A percentile compares a stretch with the other conserved stretches of the same genome.
Conservation (phyloP, 2,888 invertebrate species). For the Amitus sp. region DNA sequence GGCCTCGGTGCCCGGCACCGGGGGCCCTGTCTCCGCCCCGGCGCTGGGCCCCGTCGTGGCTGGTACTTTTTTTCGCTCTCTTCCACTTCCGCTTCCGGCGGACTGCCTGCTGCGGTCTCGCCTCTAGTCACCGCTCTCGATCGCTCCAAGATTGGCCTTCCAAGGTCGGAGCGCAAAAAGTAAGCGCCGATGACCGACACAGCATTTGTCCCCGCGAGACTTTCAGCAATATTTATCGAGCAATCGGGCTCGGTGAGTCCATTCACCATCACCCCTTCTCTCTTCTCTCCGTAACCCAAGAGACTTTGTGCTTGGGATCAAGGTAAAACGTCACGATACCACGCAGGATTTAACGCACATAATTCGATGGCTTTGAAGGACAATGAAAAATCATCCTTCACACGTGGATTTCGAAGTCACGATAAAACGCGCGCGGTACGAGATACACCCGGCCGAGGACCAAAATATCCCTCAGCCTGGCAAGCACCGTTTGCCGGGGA, state of each 20-base stretch:
- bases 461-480: too few relatives aligned
- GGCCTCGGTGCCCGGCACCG: too few relatives aligned
- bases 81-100: conserved; percentile 38
- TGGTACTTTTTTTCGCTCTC: conserved; percentile 43
- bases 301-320: neutral
- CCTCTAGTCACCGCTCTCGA: conserved; percentile 55
- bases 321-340: conserved; percentile 13
- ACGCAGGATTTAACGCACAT: conserved; percentile 5
- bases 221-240: conserved; percentile 37
- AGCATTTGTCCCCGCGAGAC: conserved; percentile 34
- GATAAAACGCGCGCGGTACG: neutral
- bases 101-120: conserved; percentile 38
- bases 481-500: conserved; percentile 59
- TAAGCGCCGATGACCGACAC: conserved; percentile 35
- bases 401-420: too few relatives aligned
- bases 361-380: too few relatives aligned
- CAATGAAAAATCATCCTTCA: too few relatives aligned
- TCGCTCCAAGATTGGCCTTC: conserved; percentile 26
- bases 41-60: conserved; percentile 64
- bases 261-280: conserved; percentile 55
- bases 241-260: conserved; percentile 45
- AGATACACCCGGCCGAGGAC: neutral
- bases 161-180: conserved; percentile 33
- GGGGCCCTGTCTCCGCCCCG: conserved; percentile 62
- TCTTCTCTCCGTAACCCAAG: conserved; percentile 43